These are phyloP conservation scores for Xylota segnis DNA, from an alignment of 2,888 invertebrate species.

Conservation along the genomic window DNA sequence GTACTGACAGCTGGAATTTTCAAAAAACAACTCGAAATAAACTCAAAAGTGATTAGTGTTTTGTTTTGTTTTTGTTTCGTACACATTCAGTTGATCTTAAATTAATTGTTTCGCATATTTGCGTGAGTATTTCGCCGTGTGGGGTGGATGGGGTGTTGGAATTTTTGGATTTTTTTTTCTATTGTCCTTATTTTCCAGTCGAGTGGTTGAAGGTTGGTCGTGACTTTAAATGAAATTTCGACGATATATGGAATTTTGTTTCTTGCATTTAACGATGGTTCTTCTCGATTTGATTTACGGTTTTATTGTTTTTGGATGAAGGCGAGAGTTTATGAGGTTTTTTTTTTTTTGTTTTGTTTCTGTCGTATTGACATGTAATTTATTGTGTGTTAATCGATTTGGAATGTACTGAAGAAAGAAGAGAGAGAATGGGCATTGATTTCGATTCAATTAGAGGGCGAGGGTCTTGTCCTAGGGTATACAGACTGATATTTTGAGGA, in stretches of 20 bases:
- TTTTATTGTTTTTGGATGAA: neutral
- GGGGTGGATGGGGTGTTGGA: neutral
- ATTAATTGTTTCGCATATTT: conserved; percentile 10
- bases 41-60: neutral
- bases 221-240: conserved; percentile 7
- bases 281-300: neutral
- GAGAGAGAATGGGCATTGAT: too few species aligned
- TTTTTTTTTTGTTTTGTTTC: too few species aligned
- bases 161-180: neutral
- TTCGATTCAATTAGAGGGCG: too few species aligned
- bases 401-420: too few species aligned
- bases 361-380: too few species aligned
- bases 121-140: neutral
- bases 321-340: too few species aligned
- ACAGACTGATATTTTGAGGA: too few species aligned
- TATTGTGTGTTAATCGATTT: too few species aligned
- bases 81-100: conserved; percentile 16
- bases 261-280: conserved; percentile 45
- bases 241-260: conserved; percentile 37
- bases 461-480: too few species aligned
- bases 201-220: conserved; percentile 51
- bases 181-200: neutral
- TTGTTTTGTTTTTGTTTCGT: conserved; percentile 6
- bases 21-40: neutral
- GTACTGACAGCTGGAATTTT: neutral